A percentile compares a stretch with the other conserved stretches of the same genome.
These are phyloP conservation scores for Toxostoma redivivum DNA, from an alignment of 2,113 vertebrate genomes.

Conservation along the genomic window DNA sequence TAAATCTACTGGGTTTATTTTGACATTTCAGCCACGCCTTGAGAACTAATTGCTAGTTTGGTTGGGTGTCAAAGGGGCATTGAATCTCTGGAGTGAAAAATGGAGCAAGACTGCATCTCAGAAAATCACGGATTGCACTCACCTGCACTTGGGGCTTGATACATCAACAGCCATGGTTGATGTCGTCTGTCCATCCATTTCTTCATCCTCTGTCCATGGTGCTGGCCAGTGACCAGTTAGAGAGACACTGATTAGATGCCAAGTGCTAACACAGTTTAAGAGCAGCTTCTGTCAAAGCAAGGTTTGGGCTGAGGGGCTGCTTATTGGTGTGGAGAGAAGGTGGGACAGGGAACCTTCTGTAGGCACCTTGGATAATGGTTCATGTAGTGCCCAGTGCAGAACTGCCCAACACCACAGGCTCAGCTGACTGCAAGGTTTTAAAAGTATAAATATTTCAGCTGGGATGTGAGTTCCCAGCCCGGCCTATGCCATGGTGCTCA, in stretches of 20 bases:
- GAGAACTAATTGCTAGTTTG: slow-evolving; percentile 49
- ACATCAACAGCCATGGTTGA: neutral
- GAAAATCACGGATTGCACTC: neutral
- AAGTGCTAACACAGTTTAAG: accelerated
- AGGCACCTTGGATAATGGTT: accelerated
- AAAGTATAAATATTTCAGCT: neutral
- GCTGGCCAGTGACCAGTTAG: neutral
- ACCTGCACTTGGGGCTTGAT: accelerated
- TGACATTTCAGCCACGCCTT: neutral
- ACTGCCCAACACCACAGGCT: accelerated
- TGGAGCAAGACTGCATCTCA: neutral
- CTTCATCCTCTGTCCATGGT: neutral
- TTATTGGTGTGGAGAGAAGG: accelerated
- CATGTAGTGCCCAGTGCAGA: accelerated
- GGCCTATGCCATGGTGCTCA: accelerated
- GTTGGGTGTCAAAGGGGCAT: neutral
- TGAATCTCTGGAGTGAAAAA: neutral
- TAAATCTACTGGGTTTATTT: slow-evolving; percentile 2
- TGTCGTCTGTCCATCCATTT: neutral
- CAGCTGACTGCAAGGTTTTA: accelerated
- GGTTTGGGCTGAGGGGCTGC: neutral
- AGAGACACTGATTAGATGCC: neutral
- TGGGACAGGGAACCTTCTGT: neutral
- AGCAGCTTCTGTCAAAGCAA: accelerated
- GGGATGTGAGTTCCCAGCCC: accelerated